Conservation (phyloP, 2,888 invertebrate genomes). For the Folsomia manolachei region DNA sequence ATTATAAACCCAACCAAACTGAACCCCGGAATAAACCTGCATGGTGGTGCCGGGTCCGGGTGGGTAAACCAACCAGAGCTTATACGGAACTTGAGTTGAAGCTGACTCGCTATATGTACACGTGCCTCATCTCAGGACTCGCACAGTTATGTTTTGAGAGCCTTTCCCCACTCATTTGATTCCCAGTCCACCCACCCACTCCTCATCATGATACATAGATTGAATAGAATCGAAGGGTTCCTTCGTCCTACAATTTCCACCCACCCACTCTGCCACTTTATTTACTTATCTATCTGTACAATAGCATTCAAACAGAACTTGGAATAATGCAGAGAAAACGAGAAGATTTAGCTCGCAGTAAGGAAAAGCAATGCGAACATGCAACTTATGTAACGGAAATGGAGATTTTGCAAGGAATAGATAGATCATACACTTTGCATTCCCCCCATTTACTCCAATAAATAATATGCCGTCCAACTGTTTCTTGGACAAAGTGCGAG, state of each 20-base stretch:
- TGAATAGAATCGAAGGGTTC: background rate
- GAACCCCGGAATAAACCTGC: background rate
- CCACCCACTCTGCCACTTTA: background rate
- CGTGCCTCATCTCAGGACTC: background rate
- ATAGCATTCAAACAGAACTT: too few relatives aligned
- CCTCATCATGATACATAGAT: conserved; percentile 1
- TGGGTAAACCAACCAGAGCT: too few relatives aligned
- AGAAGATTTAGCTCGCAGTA: background rate
- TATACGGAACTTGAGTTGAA: background rate
- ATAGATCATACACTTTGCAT: too few relatives aligned
- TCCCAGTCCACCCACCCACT: background rate
- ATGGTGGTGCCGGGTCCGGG: too few relatives aligned
- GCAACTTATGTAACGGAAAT: background rate
- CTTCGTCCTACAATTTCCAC: background rate
- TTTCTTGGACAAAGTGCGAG: background rate
- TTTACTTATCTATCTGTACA: too few relatives aligned
- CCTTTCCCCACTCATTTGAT: background rate
- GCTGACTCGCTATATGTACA: background rate
- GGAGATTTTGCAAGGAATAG: background rate
- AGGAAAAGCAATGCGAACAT: background rate
- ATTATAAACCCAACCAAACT: background rate
- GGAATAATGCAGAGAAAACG: too few relatives aligned
- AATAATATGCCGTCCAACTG: too few relatives aligned
- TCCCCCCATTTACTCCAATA: too few relatives aligned
- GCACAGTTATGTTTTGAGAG: background rate